phyloP scores from a whole-genome alignment of 2,113 vertebrate genomes.

The Ammospiza nelsoni region DNA sequence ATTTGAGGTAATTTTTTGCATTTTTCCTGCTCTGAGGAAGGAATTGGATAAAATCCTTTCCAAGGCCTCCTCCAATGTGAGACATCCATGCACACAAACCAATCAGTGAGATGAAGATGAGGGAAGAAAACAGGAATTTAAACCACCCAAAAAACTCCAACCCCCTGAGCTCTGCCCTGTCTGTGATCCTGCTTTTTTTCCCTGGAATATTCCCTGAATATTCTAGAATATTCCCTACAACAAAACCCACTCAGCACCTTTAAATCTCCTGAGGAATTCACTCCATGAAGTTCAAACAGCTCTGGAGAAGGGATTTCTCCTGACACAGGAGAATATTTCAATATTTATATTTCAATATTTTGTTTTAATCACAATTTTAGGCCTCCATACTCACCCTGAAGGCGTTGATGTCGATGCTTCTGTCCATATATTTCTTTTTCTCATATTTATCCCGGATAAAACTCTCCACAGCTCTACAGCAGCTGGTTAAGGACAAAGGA shows the following conservation, averaged over 20 bases:
- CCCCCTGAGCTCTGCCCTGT: neutral
- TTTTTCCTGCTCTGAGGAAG: neutral
- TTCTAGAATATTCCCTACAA: neutral
- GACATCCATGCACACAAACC: neutral
- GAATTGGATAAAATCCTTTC: neutral
- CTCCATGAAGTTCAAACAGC: rapidly evolving
- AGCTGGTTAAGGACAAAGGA: slow-evolving; percentile 75
- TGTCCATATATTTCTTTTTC: slow-evolving; percentile 97
- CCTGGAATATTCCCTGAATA: too few relatives aligned
- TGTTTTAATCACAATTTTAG: rapidly evolving
- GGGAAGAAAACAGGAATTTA: neutral
- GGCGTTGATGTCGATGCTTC: slow-evolving; percentile 89
- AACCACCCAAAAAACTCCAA: neutral
- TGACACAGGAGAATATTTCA: neutral
- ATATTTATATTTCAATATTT: too few relatives aligned
- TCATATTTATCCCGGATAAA: slow-evolving; percentile 99
- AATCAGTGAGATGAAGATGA: neutral
- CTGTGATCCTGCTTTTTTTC: neutral
- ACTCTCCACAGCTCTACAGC: slow-evolving; percentile 85
- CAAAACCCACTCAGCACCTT: neutral
- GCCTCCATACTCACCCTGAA: slow-evolving; percentile 69
- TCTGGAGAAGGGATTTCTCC: neutral
- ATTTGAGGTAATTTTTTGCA: rapidly evolving
- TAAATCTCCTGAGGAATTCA: neutral
- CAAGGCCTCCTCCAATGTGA: neutral